phyloP scores from a whole-genome alignment of 2,113 vertebrate species.

The Tretioscincus oriximinensis region DNA sequence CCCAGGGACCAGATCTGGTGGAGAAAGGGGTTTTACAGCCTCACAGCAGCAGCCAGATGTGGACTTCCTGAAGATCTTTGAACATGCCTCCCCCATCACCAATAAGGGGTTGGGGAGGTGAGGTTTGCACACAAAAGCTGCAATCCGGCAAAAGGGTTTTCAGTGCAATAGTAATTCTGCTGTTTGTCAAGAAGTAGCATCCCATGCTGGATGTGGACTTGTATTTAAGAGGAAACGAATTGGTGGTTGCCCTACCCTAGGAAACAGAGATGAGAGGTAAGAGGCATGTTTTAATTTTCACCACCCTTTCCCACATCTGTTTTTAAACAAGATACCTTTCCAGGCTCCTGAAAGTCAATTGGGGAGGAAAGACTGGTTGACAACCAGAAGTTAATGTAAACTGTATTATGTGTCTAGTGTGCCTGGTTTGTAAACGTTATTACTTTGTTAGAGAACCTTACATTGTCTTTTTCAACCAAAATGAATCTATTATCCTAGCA shows the following conservation, averaged over 20 bases:
- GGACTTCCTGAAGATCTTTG: conserved; percentile 65
- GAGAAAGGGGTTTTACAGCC: conserved; percentile 54
- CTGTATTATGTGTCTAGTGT: conserved; percentile 48
- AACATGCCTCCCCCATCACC: conserved; percentile 35
- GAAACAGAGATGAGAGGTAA: conserved; percentile 75
- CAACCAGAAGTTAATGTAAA: conserved; percentile 61
- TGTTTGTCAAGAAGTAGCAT: conserved; percentile 66
- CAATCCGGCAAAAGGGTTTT: conserved; percentile 71
- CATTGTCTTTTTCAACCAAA: conserved; percentile 51
- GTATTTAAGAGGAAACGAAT: conserved; percentile 74
- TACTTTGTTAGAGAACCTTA: conserved; percentile 56
- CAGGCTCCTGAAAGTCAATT: conserved; percentile 18
- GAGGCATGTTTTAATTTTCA: conserved; percentile 59
- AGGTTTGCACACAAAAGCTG: conserved; percentile 77
- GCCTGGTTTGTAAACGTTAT: conserved; percentile 49
- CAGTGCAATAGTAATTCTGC: conserved; percentile 73
- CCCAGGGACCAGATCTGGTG: conserved; percentile 64
- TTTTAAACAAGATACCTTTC: conserved; percentile 59
- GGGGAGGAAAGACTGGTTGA: conserved; percentile 46
- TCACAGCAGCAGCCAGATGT: conserved; percentile 74
- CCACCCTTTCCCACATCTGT: conserved; percentile 37
- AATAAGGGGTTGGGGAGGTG: conserved; percentile 49
- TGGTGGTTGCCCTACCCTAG: conserved; percentile 59
- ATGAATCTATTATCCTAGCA: conserved; percentile 56
- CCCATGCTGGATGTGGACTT: conserved; percentile 58